phyloP scores from a whole-genome alignment of 2,888 invertebrate species.

The Cataglyphis cursor region DNA sequence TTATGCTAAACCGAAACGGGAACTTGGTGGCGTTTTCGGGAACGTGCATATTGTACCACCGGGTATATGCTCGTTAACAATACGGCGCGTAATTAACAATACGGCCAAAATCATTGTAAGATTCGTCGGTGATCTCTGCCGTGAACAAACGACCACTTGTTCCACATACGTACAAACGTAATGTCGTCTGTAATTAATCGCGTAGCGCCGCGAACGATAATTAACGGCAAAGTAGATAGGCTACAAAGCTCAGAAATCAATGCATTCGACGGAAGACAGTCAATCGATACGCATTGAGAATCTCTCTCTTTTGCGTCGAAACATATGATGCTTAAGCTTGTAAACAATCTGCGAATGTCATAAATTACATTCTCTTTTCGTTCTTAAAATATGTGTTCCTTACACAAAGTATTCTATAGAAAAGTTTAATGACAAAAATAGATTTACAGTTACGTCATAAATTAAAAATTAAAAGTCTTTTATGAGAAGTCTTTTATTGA shows the following conservation, averaged over 20 bases:
- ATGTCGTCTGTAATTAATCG: slow-evolving; percentile 62
- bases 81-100: slow-evolving; percentile 64
- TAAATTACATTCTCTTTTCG: not conserved
- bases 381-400: not conserved
- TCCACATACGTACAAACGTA: slow-evolving; percentile 29
- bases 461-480: not conserved
- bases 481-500: not conserved
- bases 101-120: slow-evolving; percentile 61
- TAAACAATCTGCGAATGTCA: not conserved
- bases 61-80: slow-evolving; percentile 49
- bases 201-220: slow-evolving; percentile 43
- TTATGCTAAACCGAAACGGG: slow-evolving; percentile 68
- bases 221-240: slow-evolving; percentile 56
- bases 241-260: slow-evolving; percentile 2
- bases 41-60: slow-evolving; percentile 53
- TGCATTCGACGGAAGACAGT: not conserved
- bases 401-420: not conserved
- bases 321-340: too few relatives aligned
- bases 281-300: not conserved
- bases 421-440: not conserved
- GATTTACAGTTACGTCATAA: not conserved
- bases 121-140: slow-evolving; percentile 52
- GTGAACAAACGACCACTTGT: slow-evolving; percentile 38
- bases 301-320: not conserved
- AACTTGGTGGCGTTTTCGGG: slow-evolving; percentile 24